Evolutionary conservation across 2,113 vertebrate genomes (phyloP).

Genomic region (Callospermophilus lateralis): DNA sequence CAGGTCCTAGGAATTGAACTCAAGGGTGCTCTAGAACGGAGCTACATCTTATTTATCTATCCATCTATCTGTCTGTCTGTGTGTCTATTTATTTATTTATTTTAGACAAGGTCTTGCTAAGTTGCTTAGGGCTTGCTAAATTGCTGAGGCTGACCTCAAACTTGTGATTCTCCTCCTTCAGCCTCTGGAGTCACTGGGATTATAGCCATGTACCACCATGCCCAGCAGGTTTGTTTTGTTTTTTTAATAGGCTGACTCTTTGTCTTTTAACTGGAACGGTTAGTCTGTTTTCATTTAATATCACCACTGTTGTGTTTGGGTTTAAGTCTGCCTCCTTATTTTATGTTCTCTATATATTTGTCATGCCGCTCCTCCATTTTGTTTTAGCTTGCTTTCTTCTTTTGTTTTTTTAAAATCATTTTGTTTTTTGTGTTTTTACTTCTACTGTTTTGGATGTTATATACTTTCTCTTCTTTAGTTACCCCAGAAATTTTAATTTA

Average conservation of each 20-base stretch:
- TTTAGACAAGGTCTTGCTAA: no score
- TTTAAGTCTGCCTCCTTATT: not conserved
- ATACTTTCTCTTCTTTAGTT: not conserved
- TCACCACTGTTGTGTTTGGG: not conserved
- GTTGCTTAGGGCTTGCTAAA: no score
- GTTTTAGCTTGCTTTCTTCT: not conserved
- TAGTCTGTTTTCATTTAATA: not conserved
- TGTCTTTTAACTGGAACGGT: not conserved
- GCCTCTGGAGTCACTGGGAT: no score
- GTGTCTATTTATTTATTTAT: not conserved
- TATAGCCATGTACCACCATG: no score
- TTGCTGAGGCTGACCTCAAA: no score
- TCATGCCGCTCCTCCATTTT: not conserved
- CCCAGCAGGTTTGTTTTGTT: no score
- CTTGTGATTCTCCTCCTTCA: no score
- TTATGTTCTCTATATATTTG: not conserved
- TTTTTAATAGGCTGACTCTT: not conserved
- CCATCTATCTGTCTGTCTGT: not conserved
- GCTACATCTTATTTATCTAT: no score
- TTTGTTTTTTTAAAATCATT: not conserved
- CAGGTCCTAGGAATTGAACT: no score
- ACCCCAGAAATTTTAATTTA: slow-evolving; percentile 38
- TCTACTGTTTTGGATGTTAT: not conserved
- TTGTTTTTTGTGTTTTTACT: not conserved
- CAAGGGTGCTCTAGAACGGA: no score